Evolutionary conservation across 2,113 vertebrate species (phyloP), one percentile per base, ranked within the genome.

Genomic region (Polypterus bichir): DNA sequence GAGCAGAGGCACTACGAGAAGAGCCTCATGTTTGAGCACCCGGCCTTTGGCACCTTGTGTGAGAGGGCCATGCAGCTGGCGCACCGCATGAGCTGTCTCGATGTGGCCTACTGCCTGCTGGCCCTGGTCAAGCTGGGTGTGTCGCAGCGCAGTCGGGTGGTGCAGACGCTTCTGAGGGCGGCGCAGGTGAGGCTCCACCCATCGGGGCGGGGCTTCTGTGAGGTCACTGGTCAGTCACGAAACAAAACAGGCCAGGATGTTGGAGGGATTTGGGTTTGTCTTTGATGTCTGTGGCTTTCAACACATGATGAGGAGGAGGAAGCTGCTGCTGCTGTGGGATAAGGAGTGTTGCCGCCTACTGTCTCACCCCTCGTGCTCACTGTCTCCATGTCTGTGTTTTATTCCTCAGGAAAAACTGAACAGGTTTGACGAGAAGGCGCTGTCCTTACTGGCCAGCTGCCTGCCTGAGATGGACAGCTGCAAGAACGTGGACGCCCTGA

Each of bases 161-260:
- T 98, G 8, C 92, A 97, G 76, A 91, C 88, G 1, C 74, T 92
- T 56, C 69, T 98, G 45, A 83, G 90, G 47, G 63, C 78, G n/a
- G 83, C 81, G 49, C 93, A 98, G 81, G 96, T 96, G 76, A 76
- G 72, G 27, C 27, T 27, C 27, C 27, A 27, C 27, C 27, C 27
- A 27, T 27, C 27, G 27, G 27, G 27, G 27, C 27, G 27, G 27
- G 27, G 27, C 27, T 27, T 27, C 27, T 27, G 27, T 27, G 27
- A 27, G 27, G 27, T 27, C 27, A 27, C 27, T 27, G 27, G 27
- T 27, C 27, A 27, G 27, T 27, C 27, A 27, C 27, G 27, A 27
- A 27, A 27, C 27, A 27, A 27, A 27, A 27, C 27, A 27, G 27
- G 27, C 27, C 27, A 27, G 27, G 27, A 2, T 27, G 27, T 27